Percentiles rank a stretch among this genome's conserved stretches.
Conservation (phyloP, 2,888 invertebrate species). For the Drosophila niveifrons region DNA sequence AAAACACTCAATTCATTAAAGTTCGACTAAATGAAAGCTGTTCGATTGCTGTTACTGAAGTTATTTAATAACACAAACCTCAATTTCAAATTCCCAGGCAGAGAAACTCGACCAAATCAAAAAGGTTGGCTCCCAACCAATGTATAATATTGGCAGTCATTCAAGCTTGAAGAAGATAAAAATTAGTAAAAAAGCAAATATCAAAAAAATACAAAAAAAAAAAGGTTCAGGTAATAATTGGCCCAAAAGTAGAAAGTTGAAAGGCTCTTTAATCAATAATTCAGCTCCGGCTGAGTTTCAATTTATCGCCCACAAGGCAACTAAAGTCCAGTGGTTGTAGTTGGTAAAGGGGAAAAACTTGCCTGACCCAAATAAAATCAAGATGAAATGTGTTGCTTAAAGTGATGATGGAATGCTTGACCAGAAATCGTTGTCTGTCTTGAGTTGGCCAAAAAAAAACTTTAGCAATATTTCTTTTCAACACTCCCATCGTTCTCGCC, state of each 20-base stretch:
- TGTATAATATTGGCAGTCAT: constrained; percentile 36
- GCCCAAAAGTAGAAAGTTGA: constrained; percentile 27
- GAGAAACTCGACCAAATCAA: constrained; percentile 38
- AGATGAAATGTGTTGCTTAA: constrained; percentile 57
- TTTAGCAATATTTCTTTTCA: constrained; percentile 66
- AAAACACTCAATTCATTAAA: neutral
- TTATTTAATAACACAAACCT: constrained; percentile 38
- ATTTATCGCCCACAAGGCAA: constrained; percentile 34
- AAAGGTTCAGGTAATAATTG: constrained; percentile 51
- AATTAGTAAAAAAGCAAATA: constrained; percentile 42
- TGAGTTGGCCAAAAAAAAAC: constrained; percentile 55
- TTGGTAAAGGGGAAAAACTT: constrained; percentile 20
- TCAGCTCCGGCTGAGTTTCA: constrained; percentile 56
- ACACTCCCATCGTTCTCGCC: constrained; percentile 44
- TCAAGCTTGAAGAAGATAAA: constrained; percentile 55
- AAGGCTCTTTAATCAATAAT: constrained; percentile 72
- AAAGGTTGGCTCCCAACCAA: constrained; percentile 44
- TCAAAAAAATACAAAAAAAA: constrained; percentile 8
- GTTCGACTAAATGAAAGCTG: constrained; percentile 13
- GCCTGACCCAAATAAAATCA: constrained; percentile 65
- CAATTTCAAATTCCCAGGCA: constrained; percentile 68
- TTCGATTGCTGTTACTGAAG: constrained; percentile 38
- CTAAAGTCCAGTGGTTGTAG: neutral
- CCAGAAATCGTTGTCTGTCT: constrained; percentile 32
- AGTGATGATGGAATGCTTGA: constrained; percentile 63